Evolutionary conservation across 2,888 invertebrate species (phyloP), one percentile per base, ranked within the genome.

Genomic region (Epinotia nisella): DNA sequence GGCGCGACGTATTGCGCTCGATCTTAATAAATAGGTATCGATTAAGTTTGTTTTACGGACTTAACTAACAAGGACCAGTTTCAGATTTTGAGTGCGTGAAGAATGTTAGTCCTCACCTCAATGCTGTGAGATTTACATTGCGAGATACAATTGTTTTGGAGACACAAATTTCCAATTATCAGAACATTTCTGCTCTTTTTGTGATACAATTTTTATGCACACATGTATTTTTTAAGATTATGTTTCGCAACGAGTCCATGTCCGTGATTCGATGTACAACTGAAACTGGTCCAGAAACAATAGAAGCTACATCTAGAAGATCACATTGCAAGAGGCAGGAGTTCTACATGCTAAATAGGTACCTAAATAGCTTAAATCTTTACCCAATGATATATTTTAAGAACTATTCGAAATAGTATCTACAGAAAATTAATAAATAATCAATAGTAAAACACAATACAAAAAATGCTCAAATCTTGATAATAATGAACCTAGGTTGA

Each of bases 311-410:
- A 76, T 78, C 89, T 92, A 91, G 85, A 90, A 91, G 90, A 92
- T 92, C 91, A 92, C 92, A 92, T 87, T 89, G 90, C 86, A 81
- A 87, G 85, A 90, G 86, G 86, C 88, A 86, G 83, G 82, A 85
- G 79, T 83, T 82, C 84, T 87, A 86, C 55, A 51, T 68, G 49
- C 72, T 72, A 72, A 66, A 41, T 66, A 66, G 66, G 39, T 66
- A 66, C 41, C 56, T 66, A n/a, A n/a, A n/a, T n/a, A n/a, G n/a
- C n/a, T n/a, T n/a, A n/a, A n/a, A 55, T 66, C 19, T 56, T 56
- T 41, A 56, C n/a, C n/a, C 19, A 41, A 53, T 55, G 15, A 66
- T 41, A 51, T 55, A 41, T 41, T 55, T 55, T 21, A 13, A 35
- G 13, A 65, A 62, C 24, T 7, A 45, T 62, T n/a, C 49, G 10